Evolutionary conservation across 2,797 vertebrate genomes (phyloP), one percentile per base, ranked within the genome.

Genomic region (Austrolebias charrua): DNA sequence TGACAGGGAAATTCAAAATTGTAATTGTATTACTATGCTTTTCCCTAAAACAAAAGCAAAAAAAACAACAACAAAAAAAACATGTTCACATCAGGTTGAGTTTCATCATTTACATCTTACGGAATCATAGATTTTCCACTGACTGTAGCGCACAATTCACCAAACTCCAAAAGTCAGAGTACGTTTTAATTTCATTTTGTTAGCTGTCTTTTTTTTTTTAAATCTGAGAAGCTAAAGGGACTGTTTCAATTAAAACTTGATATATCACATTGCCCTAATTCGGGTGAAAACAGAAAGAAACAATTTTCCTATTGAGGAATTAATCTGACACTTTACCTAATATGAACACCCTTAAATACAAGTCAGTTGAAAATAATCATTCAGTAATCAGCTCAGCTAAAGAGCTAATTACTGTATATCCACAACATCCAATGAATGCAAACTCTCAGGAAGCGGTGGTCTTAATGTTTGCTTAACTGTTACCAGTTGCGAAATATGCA

Each of bases 191-290:
- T 33, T 33, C 31, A 33, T 8, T 33, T 8, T 33, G 31, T 5
- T 33, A 33, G 28, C 2, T 0, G 6, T 2, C 1, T 7, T 29
- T 16, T 2, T 31, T n/a, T n/a, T n/a, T n/a, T n/a, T n/a, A n/a
- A n/a, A 16, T 52, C 4, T 16, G n/a, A n/a, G 50, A 52, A 52
- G 29, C 14, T 33, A 28, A 52, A 31, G 14, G 28, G 15, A 52
- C 50, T 11, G 28, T 52, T 52, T 52, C 8, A 33, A 16, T 45
- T 33, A 33, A 33, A 33, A 33, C 31, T 8, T 5, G 1, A 33
- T 33, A 33, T 5, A 5, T 33, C 31, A 33, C 31, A 33, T 8
- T 33, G 31, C 31, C 8, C 8, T 33, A 33, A 33, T 33, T 33
- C 31, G 6, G 50, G 31, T 33, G 15, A n/a, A 29, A 29, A 29